Evolutionary conservation across 2,113 vertebrate species (phyloP).

Genomic region (Mustela lutreola): DNA sequence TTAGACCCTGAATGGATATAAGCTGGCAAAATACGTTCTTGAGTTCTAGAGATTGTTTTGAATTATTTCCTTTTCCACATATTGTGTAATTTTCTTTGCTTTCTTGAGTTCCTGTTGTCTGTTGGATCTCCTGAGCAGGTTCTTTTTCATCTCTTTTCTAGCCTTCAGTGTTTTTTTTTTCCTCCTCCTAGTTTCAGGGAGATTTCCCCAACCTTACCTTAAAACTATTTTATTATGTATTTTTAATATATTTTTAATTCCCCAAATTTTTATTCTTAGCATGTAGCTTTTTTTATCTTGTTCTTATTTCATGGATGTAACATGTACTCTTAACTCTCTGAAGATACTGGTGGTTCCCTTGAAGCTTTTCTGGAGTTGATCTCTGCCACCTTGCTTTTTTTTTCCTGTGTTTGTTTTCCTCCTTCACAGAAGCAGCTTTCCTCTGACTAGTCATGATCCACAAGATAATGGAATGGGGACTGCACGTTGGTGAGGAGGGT

Average conservation of each 20-base stretch:
- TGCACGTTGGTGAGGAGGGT: not conserved
- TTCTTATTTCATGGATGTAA: not conserved
- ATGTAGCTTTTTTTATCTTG: not conserved
- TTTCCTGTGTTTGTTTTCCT: not conserved
- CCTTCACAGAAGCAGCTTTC: not conserved
- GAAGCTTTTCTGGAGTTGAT: not conserved
- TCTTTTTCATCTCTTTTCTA: not conserved
- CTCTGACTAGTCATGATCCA: not conserved
- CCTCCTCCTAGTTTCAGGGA: not conserved
- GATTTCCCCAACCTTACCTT: not conserved
- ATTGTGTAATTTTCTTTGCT: not conserved
- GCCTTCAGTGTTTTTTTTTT: not conserved
- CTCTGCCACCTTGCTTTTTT: not conserved
- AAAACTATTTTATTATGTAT: not conserved
- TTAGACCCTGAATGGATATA: not conserved
- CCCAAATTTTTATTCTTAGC: not conserved
- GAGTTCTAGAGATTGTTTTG: not conserved
- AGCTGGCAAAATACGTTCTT: not conserved
- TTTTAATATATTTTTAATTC: not conserved
- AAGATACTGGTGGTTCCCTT: not conserved
- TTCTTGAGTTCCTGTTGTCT: not conserved
- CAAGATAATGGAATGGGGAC: not conserved
- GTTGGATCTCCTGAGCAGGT: not conserved
- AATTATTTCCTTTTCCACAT: not conserved
- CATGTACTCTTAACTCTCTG: not conserved